These are phyloP conservation scores for Heliconius nattereri DNA, from an alignment of 1,140 invertebrate genomes.

Conservation along the genomic window DNA sequence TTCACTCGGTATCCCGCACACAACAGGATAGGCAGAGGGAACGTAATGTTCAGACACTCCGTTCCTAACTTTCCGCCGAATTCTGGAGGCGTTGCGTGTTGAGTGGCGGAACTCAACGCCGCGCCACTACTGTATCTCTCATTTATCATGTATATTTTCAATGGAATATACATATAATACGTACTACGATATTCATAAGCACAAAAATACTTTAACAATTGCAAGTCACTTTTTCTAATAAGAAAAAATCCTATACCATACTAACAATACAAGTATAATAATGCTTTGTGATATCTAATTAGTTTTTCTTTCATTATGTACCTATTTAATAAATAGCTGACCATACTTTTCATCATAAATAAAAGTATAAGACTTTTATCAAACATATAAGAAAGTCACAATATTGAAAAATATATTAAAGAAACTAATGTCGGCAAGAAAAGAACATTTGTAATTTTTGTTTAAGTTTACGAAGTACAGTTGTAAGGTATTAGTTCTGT, in stretches of 20 bases:
- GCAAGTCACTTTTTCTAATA: slow-evolving; percentile 6
- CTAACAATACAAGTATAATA: background rate
- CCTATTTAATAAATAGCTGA: background rate
- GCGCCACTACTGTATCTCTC: too few relatives aligned
- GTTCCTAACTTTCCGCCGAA: too few relatives aligned
- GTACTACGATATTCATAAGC: background rate
- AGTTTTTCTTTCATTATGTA: background rate
- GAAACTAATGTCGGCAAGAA: too few relatives aligned
- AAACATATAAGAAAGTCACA: background rate
- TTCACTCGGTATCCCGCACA: too few relatives aligned
- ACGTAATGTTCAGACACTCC: too few relatives aligned
- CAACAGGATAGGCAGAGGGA: too few relatives aligned
- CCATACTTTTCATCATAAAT: background rate
- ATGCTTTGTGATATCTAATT: background rate
- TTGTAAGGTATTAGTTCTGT: too few relatives aligned
- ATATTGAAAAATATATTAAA: background rate
- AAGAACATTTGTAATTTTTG: too few relatives aligned
- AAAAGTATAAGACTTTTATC: background rate
- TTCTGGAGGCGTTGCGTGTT: too few relatives aligned
- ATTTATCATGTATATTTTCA: too few relatives aligned
- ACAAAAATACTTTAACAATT: background rate
- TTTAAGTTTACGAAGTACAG: background rate
- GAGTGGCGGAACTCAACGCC: too few relatives aligned
- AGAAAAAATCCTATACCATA: background rate
- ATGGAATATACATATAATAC: too few relatives aligned